Percentiles rank a stretch among this genome's conserved stretches.
phyloP scores from a whole-genome alignment of 1,140 invertebrate genomes.

The Scaptomyza hsui region DNA sequence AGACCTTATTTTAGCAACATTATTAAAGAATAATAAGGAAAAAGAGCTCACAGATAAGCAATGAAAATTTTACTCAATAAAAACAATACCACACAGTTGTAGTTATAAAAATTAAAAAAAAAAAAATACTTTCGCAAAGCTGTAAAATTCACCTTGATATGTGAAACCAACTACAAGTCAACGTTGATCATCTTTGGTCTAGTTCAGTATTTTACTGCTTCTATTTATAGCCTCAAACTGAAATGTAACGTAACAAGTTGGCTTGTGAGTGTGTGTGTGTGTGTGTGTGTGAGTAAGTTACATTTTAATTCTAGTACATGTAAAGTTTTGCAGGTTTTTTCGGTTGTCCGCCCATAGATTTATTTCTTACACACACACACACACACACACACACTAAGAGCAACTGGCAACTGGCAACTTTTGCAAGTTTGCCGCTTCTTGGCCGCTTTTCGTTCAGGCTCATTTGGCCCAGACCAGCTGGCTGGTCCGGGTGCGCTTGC shows the following conservation, averaged over 20 bases:
- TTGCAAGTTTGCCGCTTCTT: conserved; percentile 6
- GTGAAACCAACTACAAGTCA: background rate
- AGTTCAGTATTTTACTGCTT: background rate
- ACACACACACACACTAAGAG: background rate
- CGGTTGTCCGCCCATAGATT: conserved; percentile 27
- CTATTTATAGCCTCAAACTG: conserved; percentile 17
- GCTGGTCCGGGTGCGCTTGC: conserved; percentile 4
- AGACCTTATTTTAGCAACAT: too few relatives aligned
- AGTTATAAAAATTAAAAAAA: background rate
- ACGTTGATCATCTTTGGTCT: background rate
- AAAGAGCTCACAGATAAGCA: too few relatives aligned
- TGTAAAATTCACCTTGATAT: background rate
- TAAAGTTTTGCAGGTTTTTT: conserved; percentile 6
- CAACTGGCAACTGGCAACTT: background rate
- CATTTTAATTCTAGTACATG: conserved; percentile 26
- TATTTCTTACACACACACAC: conserved; percentile 7
- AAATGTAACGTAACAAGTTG: background rate
- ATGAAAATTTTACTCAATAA: too few relatives aligned
- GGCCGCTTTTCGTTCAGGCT: background rate
- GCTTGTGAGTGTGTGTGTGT: background rate
- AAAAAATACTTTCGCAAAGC: background rate
- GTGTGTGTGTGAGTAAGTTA: conserved; percentile 4
- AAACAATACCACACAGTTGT: too few relatives aligned
- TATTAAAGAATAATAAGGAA: too few relatives aligned
- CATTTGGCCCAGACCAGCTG: background rate